A percentile compares a stretch with the other conserved stretches of the same genome.
Evolutionary conservation across 2,797 vertebrate genomes (phyloP).

Genomic region (Crypturellus tataupa): DNA sequence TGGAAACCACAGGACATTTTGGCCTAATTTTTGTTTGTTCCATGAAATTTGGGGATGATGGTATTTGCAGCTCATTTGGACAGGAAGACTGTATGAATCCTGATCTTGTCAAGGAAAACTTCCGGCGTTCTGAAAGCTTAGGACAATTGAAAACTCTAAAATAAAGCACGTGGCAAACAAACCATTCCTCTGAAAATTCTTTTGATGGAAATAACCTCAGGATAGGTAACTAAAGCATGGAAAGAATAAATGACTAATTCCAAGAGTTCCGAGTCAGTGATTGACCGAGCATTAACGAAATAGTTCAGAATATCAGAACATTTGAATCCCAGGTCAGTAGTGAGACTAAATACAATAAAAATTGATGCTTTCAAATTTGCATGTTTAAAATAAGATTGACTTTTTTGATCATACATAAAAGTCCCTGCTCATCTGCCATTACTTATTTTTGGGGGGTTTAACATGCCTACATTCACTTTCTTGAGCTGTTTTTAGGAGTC

Average conservation of each 20-base stretch:
- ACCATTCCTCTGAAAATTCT: background rate
- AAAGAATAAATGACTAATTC: background rate
- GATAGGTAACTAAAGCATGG: background rate
- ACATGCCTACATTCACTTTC: background rate
- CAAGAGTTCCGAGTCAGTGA: background rate
- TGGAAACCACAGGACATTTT: background rate
- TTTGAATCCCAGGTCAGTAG: background rate
- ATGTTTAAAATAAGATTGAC: background rate
- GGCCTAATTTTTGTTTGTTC: constrained; percentile 21
- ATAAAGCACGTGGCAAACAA: background rate
- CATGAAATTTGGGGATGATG: background rate
- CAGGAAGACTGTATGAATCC: background rate
- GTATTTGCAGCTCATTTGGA: background rate
- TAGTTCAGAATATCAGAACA: background rate
- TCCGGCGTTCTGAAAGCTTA: background rate
- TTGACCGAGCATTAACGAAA: background rate
- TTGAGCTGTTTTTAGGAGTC: background rate
- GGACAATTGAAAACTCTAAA: background rate
- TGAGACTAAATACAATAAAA: background rate
- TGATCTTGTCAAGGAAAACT: background rate
- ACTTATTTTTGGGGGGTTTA: background rate
- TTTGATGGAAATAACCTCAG: background rate
- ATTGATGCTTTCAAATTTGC: background rate
- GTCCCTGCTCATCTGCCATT: background rate
- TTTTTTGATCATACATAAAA: background rate